phyloP scores from a whole-genome alignment of 2,113 vertebrate genomes.

The Apaloderma vittatum region DNA sequence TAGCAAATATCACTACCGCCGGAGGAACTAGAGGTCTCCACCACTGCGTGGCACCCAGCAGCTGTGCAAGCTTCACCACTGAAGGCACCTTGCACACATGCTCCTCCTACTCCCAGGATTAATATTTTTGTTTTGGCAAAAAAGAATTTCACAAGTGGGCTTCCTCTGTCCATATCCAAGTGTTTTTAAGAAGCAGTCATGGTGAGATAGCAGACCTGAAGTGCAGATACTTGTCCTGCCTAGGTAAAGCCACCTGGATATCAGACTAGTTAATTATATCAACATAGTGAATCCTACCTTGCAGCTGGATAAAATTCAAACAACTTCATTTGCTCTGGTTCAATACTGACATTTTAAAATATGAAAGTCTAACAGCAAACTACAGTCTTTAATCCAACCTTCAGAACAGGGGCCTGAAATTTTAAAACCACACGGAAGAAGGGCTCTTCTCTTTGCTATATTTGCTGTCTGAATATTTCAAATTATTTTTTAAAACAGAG shows the following conservation, averaged over 20 bases:
- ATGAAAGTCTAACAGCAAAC: neutral
- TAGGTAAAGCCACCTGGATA: neutral
- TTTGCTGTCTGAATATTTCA: conserved; percentile 62
- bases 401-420: conserved; percentile 25
- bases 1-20: neutral
- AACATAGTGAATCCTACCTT: neutral
- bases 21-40: rapidly evolving
- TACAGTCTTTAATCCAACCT: conserved; percentile 14
- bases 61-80: neutral
- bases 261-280: neutral
- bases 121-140: neutral
- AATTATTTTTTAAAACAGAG: conserved; percentile 67
- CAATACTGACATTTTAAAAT: neutral
- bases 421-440: neutral
- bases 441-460: conserved; percentile 34
- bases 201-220: neutral
- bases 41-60: neutral
- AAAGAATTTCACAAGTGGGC: neutral
- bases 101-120: neutral
- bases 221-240: neutral
- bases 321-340: neutral
- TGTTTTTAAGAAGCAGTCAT: neutral
- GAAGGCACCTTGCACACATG: too few species aligned
- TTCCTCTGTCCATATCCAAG: neutral
- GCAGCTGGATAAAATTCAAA: neutral